These are phyloP conservation scores for Etheostoma spectabile DNA, from an alignment of 2,113 vertebrate genomes.

Conservation along the genomic window DNA sequence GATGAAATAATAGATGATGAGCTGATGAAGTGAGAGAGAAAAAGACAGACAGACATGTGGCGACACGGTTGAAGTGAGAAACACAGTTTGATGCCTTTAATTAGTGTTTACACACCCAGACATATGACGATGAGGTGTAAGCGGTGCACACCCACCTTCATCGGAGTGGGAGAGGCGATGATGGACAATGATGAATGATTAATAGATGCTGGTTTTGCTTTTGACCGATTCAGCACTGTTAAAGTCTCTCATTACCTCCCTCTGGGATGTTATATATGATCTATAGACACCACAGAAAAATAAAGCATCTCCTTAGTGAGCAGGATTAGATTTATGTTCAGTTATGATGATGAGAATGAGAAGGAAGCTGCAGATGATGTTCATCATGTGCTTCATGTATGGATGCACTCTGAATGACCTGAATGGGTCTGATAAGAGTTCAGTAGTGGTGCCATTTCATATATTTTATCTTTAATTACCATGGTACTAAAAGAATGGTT, in stretches of 20 bases:
- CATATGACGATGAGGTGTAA: slow-evolving; percentile 49
- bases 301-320: slow-evolving; percentile 34
- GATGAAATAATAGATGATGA: slow-evolving; percentile 49
- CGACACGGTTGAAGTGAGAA: slow-evolving; percentile 36
- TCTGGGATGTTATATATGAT: slow-evolving; percentile 52
- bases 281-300: slow-evolving; percentile 50
- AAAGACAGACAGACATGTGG: slow-evolving; percentile 14
- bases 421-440: slow-evolving; percentile 4
- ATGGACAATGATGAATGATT: slow-evolving; percentile 63
- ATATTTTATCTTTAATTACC: slow-evolving; percentile 49
- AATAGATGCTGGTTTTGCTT: slow-evolving; percentile 55
- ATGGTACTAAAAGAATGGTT: slow-evolving; percentile 37
- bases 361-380: slow-evolving; percentile 6
- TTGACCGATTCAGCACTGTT: slow-evolving; percentile 53
- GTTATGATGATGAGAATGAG: slow-evolving; percentile 42
- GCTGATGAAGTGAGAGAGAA: slow-evolving; percentile 37
- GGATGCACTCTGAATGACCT: slow-evolving; percentile 55
- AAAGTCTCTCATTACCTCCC: slow-evolving; percentile 44
- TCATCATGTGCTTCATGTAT: slow-evolving; percentile 48
- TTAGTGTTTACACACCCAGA: slow-evolving; percentile 52
- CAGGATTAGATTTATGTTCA: slow-evolving; percentile 42
- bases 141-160: neutral
- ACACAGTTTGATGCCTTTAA: slow-evolving; percentile 58
- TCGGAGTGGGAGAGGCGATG: slow-evolving; percentile 17
- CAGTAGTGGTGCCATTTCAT: slow-evolving; percentile 36